phyloP scores from a whole-genome alignment of 2,113 vertebrate genomes.

The Orientallactaga bullata region DNA sequence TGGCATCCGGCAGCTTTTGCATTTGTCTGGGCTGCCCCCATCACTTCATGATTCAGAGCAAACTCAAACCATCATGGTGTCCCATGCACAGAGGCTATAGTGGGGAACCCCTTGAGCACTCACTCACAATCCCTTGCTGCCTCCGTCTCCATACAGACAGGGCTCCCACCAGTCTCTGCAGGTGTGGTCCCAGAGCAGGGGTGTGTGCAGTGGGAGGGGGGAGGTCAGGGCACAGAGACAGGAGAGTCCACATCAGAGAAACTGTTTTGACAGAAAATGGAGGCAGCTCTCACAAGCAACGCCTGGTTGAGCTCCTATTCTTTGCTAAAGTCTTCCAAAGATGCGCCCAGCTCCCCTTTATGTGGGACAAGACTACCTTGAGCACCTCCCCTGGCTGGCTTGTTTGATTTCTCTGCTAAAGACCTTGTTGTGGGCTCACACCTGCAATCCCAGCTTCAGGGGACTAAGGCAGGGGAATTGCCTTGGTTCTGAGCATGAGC shows the following conservation, averaged over 20 bases:
- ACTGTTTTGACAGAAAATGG: background rate
- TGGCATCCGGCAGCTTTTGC: background rate
- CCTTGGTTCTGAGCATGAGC: too few relatives aligned
- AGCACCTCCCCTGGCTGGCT: background rate
- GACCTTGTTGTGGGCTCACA: too few relatives aligned
- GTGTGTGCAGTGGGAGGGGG: too few relatives aligned
- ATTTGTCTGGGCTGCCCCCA: background rate
- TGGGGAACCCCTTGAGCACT: background rate
- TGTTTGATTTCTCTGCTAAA: background rate
- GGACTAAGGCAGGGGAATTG: too few relatives aligned
- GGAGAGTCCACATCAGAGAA: background rate
- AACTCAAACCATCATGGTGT: too few relatives aligned
- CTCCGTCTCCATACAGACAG: background rate
- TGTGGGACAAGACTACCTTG: background rate
- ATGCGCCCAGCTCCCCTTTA: background rate
- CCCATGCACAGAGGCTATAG: too few relatives aligned
- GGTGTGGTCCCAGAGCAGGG: background rate
- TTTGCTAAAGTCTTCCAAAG: background rate
- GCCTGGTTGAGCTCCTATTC: background rate
- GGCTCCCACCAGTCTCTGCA: background rate
- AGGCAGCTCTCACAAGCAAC: background rate
- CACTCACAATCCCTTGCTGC: accelerated
- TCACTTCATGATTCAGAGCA: too few relatives aligned
- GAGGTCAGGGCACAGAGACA: background rate
- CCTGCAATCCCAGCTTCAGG: too few relatives aligned